Evolutionary conservation across 1,140 invertebrate species (phyloP).

Genomic region (Arion vulgaris): DNA sequence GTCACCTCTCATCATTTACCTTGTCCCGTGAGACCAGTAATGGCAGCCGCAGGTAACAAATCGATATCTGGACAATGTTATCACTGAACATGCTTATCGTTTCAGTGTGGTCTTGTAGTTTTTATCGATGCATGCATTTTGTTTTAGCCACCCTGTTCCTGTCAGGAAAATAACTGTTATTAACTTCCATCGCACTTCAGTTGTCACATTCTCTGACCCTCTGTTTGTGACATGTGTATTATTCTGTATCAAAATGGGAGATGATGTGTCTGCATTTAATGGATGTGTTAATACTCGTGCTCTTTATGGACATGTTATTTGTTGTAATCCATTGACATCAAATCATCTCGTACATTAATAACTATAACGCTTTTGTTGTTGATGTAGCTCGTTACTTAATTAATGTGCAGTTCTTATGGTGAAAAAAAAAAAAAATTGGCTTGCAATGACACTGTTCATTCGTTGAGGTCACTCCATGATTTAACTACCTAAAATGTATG

Average conservation of each 20-base stretch:
- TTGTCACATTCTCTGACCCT: neutral
- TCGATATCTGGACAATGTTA: neutral
- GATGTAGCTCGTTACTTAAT: too few species aligned
- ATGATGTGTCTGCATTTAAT: neutral
- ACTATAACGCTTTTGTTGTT: too few species aligned
- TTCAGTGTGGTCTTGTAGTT: neutral
- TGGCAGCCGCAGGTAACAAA: neutral
- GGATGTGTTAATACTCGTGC: too few species aligned
- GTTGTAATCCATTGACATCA: too few species aligned
- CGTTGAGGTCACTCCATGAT: too few species aligned
- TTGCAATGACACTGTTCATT: too few species aligned
- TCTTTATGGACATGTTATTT: too few species aligned
- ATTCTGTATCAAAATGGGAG: neutral
- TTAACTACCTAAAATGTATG: too few species aligned
- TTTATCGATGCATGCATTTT: neutral
- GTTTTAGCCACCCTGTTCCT: neutral
- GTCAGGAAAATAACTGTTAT: neutral
- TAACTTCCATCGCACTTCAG: neutral
- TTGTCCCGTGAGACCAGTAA: neutral
- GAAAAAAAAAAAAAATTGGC: too few species aligned
- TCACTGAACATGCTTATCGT: constrained; percentile 1
- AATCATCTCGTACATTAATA: too few species aligned
- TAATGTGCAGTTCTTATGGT: too few species aligned
- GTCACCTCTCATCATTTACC: neutral
- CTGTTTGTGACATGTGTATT: neutral